Base-by-base conservation (phyloP, 2,113 vertebrate species). In the Xyrauchen texanus region DNA sequence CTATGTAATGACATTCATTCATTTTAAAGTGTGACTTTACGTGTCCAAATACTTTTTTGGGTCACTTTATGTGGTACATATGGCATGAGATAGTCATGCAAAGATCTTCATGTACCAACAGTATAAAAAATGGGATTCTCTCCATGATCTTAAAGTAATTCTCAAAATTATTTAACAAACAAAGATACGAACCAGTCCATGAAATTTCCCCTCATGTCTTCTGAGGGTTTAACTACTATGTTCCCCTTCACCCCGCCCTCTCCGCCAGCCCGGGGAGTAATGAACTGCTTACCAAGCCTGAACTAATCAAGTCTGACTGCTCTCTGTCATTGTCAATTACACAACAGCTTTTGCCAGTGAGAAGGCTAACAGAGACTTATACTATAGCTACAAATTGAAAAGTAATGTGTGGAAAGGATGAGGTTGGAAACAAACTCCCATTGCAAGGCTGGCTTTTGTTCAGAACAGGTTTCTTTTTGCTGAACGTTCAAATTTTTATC, bases 301-400 rank as follows among this genome's bases (percentile, higher is more conserved):
- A 91, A 92, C 91, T 92, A 93, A 93, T 93, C 91, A 89, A 87
- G 82, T 89, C 90, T 91, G 92, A 93, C 92, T 90, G 88, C 89
- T 91, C 87, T 90, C 88, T 92, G 92, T 93, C 92, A 91, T 86
- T 92, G 89, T 91, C 91, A 92, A 92, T 93, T 93, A 92, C 87
- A 87, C 88, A 86, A 85, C 85, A 85, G 78, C 77, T 62, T 83
- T 82, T 77, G 70, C 82, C 68, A 69, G 80, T 68, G 74, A 85
- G 78, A 83, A 34, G 72, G 34, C 75, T 70, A 75, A 78, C 73
- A 77, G 81, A 84, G 82, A 81, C 77, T 82, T 78, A 79, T 86
- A 85, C 86, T 89, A 85, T 82, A 52, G 86, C 82, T 86, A 87
- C 85, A 89, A 91, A 93, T 91, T 88, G 87, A 91, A 92, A 92